Evolutionary conservation across 23 tunicate genomes (phyloP).

Genomic region (Halocynthia aurantium): DNA sequence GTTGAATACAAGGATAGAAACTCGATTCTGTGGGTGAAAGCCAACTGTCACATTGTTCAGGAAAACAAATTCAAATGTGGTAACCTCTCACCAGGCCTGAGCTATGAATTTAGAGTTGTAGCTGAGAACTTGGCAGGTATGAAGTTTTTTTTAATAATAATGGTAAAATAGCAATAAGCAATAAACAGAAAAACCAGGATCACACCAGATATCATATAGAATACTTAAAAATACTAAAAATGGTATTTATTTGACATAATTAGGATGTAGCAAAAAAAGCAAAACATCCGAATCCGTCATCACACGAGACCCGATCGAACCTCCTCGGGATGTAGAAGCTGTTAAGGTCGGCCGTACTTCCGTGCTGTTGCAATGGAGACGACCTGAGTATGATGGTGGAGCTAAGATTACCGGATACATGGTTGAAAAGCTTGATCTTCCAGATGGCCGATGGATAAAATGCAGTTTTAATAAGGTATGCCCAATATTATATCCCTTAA

Average conservation of each 20-base stretch:
- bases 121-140: conserved; percentile 86
- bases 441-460: conserved; percentile 81
- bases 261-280: conserved; percentile 46
- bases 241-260: background rate
- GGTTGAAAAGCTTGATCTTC: conserved; percentile 74
- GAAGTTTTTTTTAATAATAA: background rate
- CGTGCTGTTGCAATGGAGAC: conserved; percentile 48
- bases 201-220: no score
- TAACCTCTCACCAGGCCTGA: conserved; percentile 60
- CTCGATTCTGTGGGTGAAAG: conserved; percentile 88
- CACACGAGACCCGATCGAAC: conserved; percentile 89
- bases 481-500: background rate
- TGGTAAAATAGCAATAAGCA: no score
- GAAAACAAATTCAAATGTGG: conserved; percentile 65
- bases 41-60: conserved; percentile 59
- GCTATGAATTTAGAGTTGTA: conserved; percentile 73
- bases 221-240: background rate
- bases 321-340: conserved; percentile 75
- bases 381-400: conserved; percentile 96
- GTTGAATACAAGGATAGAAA: conserved; percentile 81
- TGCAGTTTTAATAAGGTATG: conserved; percentile 80
- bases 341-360: conserved; percentile 25
- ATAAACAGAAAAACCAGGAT: no score
- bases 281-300: conserved; percentile 52
- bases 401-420: conserved; percentile 72